Percentiles rank a stretch among this genome's conserved stretches.
phyloP scores from a whole-genome alignment of 2,888 invertebrate genomes.

The Catocala nupta region DNA sequence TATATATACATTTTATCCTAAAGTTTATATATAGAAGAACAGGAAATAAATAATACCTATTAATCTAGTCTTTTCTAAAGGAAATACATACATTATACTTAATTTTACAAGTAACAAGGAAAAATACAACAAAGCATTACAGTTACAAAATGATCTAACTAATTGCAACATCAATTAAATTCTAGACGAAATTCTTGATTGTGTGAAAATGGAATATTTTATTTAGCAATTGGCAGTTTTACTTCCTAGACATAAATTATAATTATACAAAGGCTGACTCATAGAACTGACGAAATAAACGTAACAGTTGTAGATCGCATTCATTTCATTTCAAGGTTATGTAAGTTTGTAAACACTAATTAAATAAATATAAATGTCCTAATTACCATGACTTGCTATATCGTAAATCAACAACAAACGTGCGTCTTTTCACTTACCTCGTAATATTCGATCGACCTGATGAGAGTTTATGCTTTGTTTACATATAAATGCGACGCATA shows the following conservation, averaged over 20 bases:
- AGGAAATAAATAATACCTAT: too few relatives aligned
- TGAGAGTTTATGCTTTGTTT: constrained; percentile 40
- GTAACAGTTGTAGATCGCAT: constrained; percentile 21
- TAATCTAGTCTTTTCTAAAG: too few relatives aligned
- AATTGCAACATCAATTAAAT: too few relatives aligned
- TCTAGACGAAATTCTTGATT: too few relatives aligned
- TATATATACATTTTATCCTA: too few relatives aligned
- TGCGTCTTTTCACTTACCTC: constrained; percentile 19
- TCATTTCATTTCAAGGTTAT: constrained; percentile 44
- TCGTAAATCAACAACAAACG: constrained; percentile 7
- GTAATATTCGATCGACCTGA: constrained; percentile 8
- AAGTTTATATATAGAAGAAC: too few relatives aligned
- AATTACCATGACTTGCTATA: constrained; percentile 13
- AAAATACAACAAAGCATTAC: too few relatives aligned
- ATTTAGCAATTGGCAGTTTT: background rate
- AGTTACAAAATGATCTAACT: too few relatives aligned
- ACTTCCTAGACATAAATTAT: constrained; percentile 5
- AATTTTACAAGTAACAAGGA: too few relatives aligned
- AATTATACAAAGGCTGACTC: constrained; percentile 27
- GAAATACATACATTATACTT: too few relatives aligned
- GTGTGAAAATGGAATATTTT: too few relatives aligned
- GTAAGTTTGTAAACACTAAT: constrained; percentile 49
- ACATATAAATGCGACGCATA: constrained; percentile 46
- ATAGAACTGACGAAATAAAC: constrained; percentile 24
- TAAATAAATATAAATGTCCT: constrained; percentile 18